A percentile compares a stretch with the other conserved stretches of the same genome.
Evolutionary conservation across 1,140 invertebrate genomes (phyloP).

Genomic region (Doryteuthis pealeii): DNA sequence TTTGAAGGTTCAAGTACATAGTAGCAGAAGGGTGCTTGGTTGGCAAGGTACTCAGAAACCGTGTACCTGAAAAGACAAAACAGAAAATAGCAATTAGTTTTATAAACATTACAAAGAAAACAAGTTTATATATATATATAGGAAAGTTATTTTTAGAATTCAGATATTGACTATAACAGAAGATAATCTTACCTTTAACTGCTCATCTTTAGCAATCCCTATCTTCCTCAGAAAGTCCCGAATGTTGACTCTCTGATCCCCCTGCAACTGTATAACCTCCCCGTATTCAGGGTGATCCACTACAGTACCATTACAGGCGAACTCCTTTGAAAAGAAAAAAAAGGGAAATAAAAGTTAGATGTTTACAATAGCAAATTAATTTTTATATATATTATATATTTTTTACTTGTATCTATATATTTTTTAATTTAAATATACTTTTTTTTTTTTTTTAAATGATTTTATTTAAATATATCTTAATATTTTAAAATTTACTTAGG

Average conservation of each 20-base stretch:
- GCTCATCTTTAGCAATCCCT: constrained; percentile 87
- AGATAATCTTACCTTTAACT: constrained; percentile 83
- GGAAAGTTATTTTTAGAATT: not conserved
- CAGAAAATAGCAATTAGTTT: constrained; percentile 12
- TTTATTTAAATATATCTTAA: too few relatives aligned
- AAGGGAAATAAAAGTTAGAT: not conserved
- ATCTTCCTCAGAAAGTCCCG: constrained; percentile 92
- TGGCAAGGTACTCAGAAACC: constrained; percentile 71
- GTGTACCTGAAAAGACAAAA: constrained; percentile 64
- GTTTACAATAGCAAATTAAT: too few relatives aligned
- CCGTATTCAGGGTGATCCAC: constrained; percentile 99
- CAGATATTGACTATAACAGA: too few relatives aligned
- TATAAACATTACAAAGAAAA: not conserved
- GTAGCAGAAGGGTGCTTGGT: not conserved
- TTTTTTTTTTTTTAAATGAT: too few relatives aligned
- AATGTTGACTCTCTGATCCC: constrained; percentile 95
- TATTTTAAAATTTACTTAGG: too few relatives aligned
- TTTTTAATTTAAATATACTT: too few relatives aligned
- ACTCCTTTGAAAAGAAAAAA: constrained; percentile 70
- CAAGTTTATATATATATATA: not conserved
- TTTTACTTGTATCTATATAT: too few relatives aligned
- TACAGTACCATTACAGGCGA: constrained; percentile 97
- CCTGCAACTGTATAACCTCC: constrained; percentile 98
- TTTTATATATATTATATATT: too few relatives aligned
- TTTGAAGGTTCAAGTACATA: not conserved